Evolutionary conservation across 2,888 invertebrate genomes (phyloP).

Genomic region (Tenthredo distinguenda): DNA sequence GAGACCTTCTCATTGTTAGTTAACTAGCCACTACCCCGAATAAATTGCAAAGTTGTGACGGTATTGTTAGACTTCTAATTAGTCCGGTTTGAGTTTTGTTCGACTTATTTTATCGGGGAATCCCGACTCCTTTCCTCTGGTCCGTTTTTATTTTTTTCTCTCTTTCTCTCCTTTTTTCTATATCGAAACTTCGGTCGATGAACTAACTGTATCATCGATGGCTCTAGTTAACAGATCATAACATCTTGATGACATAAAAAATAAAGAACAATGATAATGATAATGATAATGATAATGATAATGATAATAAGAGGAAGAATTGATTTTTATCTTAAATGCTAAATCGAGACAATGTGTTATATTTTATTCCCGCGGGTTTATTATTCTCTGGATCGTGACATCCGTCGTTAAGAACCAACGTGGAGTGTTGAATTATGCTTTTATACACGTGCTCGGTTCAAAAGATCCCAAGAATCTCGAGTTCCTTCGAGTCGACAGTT

Average conservation of each 20-base stretch:
- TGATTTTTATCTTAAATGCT: neutral
- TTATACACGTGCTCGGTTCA: neutral
- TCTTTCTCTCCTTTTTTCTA: neutral
- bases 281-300: neutral
- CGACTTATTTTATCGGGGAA: neutral
- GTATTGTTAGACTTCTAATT: slow-evolving; percentile 9
- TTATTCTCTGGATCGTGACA: neutral
- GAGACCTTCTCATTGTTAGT: neutral
- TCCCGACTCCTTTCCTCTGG: neutral
- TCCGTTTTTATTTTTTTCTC: neutral
- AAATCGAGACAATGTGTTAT: neutral
- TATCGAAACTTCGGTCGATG: neutral
- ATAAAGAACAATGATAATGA: neutral
- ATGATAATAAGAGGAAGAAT: neutral
- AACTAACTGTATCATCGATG: neutral
- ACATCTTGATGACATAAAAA: neutral
- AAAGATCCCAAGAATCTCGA: slow-evolving; percentile 5
- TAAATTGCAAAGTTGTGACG: slow-evolving; percentile 19
- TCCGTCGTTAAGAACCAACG: slow-evolving; percentile 5
- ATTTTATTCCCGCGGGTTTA: neutral
- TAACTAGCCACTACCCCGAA: neutral
- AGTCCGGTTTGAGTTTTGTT: neutral
- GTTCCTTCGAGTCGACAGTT: neutral
- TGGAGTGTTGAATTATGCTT: slow-evolving; percentile 14
- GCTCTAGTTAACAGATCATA: neutral